Evolutionary conservation across 2,113 vertebrate genomes (phyloP).

Genomic region (Charadrius vociferus): DNA sequence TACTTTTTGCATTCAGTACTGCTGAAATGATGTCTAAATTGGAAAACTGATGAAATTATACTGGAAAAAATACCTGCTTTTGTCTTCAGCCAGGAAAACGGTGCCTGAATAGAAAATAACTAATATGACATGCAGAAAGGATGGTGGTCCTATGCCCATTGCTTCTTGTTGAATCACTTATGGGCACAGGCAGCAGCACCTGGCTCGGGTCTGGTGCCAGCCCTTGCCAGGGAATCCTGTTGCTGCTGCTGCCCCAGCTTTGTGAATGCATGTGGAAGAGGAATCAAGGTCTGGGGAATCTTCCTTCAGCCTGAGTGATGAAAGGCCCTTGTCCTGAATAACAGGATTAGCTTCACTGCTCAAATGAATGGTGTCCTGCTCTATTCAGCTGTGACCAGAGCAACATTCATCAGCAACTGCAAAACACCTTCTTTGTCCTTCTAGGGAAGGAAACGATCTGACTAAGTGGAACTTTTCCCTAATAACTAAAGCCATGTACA

Average conservation of each 20-base stretch:
- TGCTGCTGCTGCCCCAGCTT: neutral
- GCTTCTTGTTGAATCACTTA: neutral
- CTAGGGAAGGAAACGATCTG: neutral
- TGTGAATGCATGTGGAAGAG: neutral
- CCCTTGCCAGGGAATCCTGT: neutral
- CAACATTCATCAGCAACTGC: conserved; percentile 41
- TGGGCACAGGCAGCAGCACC: neutral
- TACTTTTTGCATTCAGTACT: neutral
- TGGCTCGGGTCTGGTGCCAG: neutral
- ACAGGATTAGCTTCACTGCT: conserved; percentile 36
- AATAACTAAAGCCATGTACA: neutral
- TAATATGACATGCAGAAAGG: neutral
- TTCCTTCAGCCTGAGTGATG: neutral
- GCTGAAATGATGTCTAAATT: neutral
- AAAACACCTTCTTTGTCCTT: conserved; percentile 56
- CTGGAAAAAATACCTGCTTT: neutral
- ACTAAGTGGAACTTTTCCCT: neutral
- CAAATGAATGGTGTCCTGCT: conserved; percentile 18
- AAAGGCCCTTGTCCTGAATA: conserved; percentile 15
- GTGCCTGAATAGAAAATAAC: neutral
- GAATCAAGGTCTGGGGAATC: neutral
- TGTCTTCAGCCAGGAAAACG: neutral
- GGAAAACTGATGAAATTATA: neutral
- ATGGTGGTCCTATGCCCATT: neutral
- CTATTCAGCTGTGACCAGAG: conserved; percentile 20